Base-by-base conservation (phyloP, 1,140 invertebrate species). In the Drosophila miranda region DNA sequence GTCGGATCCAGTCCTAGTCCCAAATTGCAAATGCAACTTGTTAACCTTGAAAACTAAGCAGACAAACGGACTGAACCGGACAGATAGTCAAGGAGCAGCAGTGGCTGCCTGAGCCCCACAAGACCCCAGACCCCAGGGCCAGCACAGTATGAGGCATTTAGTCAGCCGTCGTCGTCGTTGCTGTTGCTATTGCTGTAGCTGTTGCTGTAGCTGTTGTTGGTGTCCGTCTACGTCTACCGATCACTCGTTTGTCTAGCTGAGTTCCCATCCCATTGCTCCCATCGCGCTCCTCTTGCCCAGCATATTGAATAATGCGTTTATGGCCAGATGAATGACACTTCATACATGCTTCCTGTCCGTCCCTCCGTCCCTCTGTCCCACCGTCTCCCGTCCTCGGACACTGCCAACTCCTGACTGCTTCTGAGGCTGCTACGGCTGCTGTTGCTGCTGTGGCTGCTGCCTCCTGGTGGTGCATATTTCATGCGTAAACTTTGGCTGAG, bases 281-380 rank as follows among this genome's bases (percentile, higher is more conserved):
- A 38, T 13, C 9, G 34, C 34, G 1, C 34, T 38, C 34, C 34
- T 38, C 34, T 53, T n/a, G 59, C 45, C 19, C 46, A 63, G 58
- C 72, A 81, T 84, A 84, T 84, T 84, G 82, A 84, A 84, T 86
- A 84, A 84, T 84, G 81, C 81, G 81, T 84, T 84, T 84, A 81
- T 84, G 77, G 81, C 81, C 81, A 84, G 81, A 84, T 84, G 81
- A 86, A 84, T 84, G 81, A 84, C 82, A 84, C 81, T 84, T 86
- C 81, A 86, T 86, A 77, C 73, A 74, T 71, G 77, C 62, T 72
- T 67, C 63, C 52, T 74, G 76, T 75, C 70, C 63, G 76, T 58
- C 59, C 74, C 73, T 57, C 7, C 48, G 50, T 44, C 19, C 13
- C 7, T 13, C 41, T 5, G 34, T 28, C 19, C 28, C 48, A 7